Evolutionary conservation across 2,113 vertebrate genomes (phyloP).

Genomic region (Malurus melanocephalus): DNA sequence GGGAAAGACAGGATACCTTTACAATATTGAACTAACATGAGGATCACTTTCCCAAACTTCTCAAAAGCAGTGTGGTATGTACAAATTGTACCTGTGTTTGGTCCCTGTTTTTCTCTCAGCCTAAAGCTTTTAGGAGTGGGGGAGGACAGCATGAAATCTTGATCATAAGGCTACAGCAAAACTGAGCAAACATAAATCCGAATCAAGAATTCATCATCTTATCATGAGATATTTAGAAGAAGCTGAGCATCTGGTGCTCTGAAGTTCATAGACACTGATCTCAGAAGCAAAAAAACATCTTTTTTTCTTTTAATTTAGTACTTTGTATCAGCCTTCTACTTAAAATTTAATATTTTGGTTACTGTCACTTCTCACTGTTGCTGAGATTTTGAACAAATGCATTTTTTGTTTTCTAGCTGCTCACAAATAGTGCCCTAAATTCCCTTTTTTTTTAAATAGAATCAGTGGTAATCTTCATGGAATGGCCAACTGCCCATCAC

Average conservation of each 20-base stretch:
- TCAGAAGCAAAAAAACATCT: neutral
- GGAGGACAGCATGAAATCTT: neutral
- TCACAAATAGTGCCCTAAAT: constrained; percentile 17
- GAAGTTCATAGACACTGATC: neutral
- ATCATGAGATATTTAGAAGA: neutral
- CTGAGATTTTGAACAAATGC: neutral
- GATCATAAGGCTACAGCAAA: neutral
- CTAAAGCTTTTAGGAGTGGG: neutral
- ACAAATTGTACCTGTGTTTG: neutral
- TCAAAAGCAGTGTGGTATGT: neutral
- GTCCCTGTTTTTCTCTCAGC: neutral
- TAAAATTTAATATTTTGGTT: neutral
- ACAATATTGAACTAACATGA: neutral
- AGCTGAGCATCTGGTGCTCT: neutral
- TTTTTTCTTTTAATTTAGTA: neutral
- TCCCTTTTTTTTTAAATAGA: neutral
- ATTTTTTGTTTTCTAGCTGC: neutral
- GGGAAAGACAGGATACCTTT: neutral
- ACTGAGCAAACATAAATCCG: neutral
- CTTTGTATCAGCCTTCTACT: neutral
- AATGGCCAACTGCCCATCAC: constrained; percentile 21
- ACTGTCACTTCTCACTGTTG: neutral
- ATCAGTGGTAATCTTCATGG: neutral
- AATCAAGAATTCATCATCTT: neutral
- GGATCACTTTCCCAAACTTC: accelerated